Conservation (phyloP, 1,140 invertebrate species). For the Ceratina calcarata region DNA sequence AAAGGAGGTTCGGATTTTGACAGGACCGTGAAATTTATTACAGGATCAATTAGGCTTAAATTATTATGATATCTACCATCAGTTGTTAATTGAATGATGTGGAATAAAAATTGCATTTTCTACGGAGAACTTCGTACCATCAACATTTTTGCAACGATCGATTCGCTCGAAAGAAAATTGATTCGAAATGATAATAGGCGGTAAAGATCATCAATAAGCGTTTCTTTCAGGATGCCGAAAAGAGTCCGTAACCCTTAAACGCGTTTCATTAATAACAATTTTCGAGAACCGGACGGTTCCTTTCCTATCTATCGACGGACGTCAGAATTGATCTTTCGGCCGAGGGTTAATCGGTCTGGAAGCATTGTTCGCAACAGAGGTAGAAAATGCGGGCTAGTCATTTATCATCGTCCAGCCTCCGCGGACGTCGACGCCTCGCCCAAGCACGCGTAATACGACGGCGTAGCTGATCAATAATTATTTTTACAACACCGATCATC, state of each 20-base stretch:
- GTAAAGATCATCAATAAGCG: conserved; percentile 18
- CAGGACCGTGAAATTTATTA: no score
- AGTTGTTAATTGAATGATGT: no score
- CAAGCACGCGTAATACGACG: neutral
- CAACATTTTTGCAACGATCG: no score
- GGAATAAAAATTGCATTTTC: no score
- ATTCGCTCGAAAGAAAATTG: neutral
- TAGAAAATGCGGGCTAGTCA: conserved; percentile 12
- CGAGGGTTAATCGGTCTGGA: conserved; percentile 9
- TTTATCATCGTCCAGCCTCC: conserved; percentile 31
- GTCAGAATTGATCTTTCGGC: conserved; percentile 14
- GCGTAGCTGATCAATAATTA: conserved; percentile 4
- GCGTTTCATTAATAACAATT: conserved; percentile 24
- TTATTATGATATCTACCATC: no score
- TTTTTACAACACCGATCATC: conserved; percentile 14
- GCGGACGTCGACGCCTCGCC: neutral
- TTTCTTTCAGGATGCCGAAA: conserved; percentile 1
- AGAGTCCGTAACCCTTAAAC: neutral
- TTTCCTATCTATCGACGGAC: neutral
- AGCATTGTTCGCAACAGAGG: conserved; percentile 18
- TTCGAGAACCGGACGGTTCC: neutral
- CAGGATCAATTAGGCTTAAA: no score
- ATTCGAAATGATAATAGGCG: neutral
- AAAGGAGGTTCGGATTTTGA: no score
- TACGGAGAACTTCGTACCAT: no score